phyloP scores from a whole-genome alignment of 1,140 invertebrate species.

The Drosophila pruinosa region DNA sequence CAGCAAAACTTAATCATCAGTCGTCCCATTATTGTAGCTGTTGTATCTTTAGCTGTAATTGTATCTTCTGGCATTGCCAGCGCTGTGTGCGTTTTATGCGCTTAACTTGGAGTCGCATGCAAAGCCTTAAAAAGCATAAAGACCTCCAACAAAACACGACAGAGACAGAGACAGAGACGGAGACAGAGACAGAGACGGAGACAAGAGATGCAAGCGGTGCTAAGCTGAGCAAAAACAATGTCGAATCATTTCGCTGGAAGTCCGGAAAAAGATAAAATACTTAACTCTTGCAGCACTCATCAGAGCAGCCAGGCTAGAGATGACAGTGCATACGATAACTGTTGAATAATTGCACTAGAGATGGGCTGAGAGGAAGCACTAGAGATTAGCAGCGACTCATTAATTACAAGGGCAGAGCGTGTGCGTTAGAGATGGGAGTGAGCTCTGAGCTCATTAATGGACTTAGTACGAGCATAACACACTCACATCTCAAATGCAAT shows the following conservation, averaged over 20 bases:
- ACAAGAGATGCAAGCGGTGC: neutral
- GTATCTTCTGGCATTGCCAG: no score
- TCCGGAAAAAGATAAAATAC: conserved; percentile 18
- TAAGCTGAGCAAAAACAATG: conserved; percentile 24
- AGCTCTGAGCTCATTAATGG: neutral
- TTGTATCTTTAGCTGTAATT: conserved; percentile 2
- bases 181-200: neutral
- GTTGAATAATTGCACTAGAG: no score
- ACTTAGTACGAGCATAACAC: no score
- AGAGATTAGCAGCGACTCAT: neutral
- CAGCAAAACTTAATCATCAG: conserved; percentile 68
- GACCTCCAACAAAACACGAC: conserved; percentile 9
- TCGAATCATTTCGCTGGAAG: conserved; percentile 34
- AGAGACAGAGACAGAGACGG: no score
- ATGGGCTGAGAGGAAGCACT: neutral
- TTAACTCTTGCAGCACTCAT: conserved; percentile 5
- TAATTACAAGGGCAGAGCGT: no score
- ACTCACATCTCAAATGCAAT: no score
- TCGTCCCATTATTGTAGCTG: neutral
- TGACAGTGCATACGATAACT: neutral
- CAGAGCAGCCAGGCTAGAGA: neutral
- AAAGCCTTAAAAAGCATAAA: conserved; percentile 38
- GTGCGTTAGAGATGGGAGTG: no score
- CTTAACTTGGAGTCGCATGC: conserved; percentile 48
- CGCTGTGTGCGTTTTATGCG: conserved; percentile 42